Conservation (phyloP, 2,113 vertebrate species). For the Corythoichthys haematopterus region DNA sequence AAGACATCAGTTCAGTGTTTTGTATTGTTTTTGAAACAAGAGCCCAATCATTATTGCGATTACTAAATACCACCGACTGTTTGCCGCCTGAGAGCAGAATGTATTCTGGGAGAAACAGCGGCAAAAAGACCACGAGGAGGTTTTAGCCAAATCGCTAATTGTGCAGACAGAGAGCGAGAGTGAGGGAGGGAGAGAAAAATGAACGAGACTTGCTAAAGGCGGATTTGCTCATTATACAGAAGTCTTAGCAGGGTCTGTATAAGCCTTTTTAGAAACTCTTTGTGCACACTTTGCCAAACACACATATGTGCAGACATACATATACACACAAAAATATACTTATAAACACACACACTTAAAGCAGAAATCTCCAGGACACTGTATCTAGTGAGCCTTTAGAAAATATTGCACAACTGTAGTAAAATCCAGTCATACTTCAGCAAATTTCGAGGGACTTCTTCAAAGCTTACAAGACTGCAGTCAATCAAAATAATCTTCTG, state of each 20-base stretch:
- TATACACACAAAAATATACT: neutral
- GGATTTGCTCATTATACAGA: constrained; percentile 65
- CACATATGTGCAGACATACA: neutral
- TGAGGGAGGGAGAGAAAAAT: constrained; percentile 21
- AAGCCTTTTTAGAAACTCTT: constrained; percentile 39
- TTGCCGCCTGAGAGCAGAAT: constrained; percentile 1
- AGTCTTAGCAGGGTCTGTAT: constrained; percentile 59
- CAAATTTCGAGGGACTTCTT: neutral
- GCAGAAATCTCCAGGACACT: constrained; percentile 23
- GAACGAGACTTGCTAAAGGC: constrained; percentile 44
- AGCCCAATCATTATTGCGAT: neutral
- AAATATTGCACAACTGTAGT: neutral
- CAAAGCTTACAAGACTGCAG: neutral
- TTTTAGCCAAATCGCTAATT: constrained; percentile 53
- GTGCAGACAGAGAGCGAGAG: constrained; percentile 36
- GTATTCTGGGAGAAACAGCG: constrained; percentile 17
- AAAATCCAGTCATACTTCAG: neutral
- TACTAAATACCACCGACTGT: constrained; percentile 3
- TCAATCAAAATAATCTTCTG: neutral
- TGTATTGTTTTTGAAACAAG: neutral
- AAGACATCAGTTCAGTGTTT: neutral
- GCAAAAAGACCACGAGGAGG: constrained; percentile 10
- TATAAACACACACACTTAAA: constrained; percentile 26
- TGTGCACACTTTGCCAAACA: constrained; percentile 14
- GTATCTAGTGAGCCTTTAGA: neutral